phyloP scores from a whole-genome alignment of 2,888 invertebrate species.

The Melikaiella ostensackeni region DNA sequence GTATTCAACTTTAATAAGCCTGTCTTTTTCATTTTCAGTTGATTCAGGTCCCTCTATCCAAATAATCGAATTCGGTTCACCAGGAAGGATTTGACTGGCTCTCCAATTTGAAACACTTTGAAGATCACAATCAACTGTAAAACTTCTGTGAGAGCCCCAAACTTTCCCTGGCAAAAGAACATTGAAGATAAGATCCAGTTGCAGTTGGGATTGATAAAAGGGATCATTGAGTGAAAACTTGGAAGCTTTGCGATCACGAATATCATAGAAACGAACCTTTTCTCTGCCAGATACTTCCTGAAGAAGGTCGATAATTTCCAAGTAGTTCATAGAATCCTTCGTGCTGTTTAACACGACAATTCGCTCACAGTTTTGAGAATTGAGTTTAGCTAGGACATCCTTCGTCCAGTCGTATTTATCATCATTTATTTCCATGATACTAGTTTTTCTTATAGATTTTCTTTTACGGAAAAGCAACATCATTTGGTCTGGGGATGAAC shows the following conservation, averaged over 20 bases:
- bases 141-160: neutral
- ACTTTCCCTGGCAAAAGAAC: conserved; percentile 74
- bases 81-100: conserved; percentile 32
- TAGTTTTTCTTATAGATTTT: conserved; percentile 15
- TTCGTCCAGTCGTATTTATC: conserved; percentile 8
- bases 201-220: conserved; percentile 83
- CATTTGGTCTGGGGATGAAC: neutral
- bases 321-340: conserved; percentile 17
- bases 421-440: conserved; percentile 22
- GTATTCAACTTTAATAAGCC: conserved; percentile 82
- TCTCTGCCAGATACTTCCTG: conserved; percentile 58
- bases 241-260: conserved; percentile 80
- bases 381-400: neutral
- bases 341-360: conserved; percentile 39
- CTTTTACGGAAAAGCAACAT: conserved; percentile 40
- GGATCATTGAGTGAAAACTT: conserved; percentile 81
- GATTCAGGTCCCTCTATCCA: conserved; percentile 84
- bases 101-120: conserved; percentile 61
- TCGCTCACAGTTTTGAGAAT: conserved; percentile 24
- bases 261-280: conserved; percentile 81
- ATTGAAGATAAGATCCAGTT: conserved; percentile 88
- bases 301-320: conserved; percentile 25
- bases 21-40: conserved; percentile 37
- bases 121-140: neutral
- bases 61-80: conserved; percentile 82